Evolutionary conservation across 2,797 vertebrate species (phyloP).

Genomic region (Neoniphon sammara): DNA sequence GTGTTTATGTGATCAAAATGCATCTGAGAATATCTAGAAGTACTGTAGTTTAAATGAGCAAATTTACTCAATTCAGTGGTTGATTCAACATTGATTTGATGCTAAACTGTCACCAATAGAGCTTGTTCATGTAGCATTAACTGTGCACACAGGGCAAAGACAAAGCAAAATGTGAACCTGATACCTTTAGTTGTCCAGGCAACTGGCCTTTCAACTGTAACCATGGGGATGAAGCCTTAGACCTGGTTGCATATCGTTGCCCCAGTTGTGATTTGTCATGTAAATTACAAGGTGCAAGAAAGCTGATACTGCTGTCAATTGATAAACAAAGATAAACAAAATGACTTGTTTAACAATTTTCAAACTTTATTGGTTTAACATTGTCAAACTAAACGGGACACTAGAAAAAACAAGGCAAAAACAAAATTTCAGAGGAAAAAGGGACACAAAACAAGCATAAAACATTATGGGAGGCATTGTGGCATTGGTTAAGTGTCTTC

Average conservation of each 20-base stretch:
- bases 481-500: conserved; percentile 58
- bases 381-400: conserved; percentile 82
- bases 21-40: background rate
- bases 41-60: too few relatives aligned
- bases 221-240: conserved; percentile 49
- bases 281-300: conserved; percentile 41
- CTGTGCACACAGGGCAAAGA: conserved; percentile 9
- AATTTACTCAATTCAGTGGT: too few relatives aligned
- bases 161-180: conserved; percentile 47
- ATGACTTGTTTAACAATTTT: conserved; percentile 76
- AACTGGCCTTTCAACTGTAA: conserved; percentile 57
- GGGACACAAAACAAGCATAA: conserved; percentile 54
- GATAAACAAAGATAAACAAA: conserved; percentile 27
- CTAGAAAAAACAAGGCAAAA: conserved; percentile 64
- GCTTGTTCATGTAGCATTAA: conserved; percentile 34
- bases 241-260: conserved; percentile 19
- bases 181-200: conserved; percentile 59
- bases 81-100: conserved; percentile 6
- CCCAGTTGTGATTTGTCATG: conserved; percentile 58
- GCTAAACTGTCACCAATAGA: background rate
- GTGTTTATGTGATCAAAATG: background rate
- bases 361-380: conserved; percentile 85
- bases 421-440: conserved; percentile 43
- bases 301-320: conserved; percentile 2
- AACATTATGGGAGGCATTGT: conserved; percentile 62